Evolutionary conservation across 2,797 vertebrate genomes (phyloP).

Genomic region (Sebastes baramenuke): DNA sequence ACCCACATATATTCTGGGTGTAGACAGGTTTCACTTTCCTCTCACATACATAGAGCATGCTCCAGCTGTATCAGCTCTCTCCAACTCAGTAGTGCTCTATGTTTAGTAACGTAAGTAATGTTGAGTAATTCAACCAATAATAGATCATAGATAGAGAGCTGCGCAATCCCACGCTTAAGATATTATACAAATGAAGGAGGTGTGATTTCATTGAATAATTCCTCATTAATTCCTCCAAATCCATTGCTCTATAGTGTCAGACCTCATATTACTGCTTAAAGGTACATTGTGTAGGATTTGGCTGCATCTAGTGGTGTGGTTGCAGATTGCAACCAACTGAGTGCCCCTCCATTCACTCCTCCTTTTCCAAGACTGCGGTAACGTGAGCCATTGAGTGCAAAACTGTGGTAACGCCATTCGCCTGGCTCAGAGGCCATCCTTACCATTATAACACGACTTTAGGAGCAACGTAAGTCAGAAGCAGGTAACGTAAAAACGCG

Average conservation of each 20-base stretch:
- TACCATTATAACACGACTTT: too few species aligned
- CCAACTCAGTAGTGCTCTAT: slow-evolving; percentile 37
- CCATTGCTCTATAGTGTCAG: too few species aligned
- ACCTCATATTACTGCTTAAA: neutral
- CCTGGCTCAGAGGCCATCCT: too few species aligned
- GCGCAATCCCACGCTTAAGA: neutral
- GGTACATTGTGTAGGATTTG: too few species aligned
- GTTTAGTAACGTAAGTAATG: slow-evolving; percentile 16
- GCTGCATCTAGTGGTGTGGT: too few species aligned
- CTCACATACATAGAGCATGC: slow-evolving; percentile 40
- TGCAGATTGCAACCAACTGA: too few species aligned
- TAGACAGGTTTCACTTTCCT: slow-evolving; percentile 64
- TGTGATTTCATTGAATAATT: neutral
- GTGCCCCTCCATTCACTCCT: too few species aligned
- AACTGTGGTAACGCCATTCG: too few species aligned
- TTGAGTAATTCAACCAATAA: slow-evolving; percentile 18
- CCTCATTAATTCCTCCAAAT: neutral
- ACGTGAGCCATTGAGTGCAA: too few species aligned
- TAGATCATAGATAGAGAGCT: neutral
- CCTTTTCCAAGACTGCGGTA: too few species aligned
- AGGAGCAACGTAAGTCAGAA: too few species aligned
- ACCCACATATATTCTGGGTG: slow-evolving; percentile 59
- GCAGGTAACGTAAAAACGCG: too few species aligned
- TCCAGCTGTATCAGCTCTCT: slow-evolving; percentile 35
- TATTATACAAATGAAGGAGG: neutral